Evolutionary conservation across 2,113 vertebrate species (phyloP).

Genomic region (Blennius ocellaris): DNA sequence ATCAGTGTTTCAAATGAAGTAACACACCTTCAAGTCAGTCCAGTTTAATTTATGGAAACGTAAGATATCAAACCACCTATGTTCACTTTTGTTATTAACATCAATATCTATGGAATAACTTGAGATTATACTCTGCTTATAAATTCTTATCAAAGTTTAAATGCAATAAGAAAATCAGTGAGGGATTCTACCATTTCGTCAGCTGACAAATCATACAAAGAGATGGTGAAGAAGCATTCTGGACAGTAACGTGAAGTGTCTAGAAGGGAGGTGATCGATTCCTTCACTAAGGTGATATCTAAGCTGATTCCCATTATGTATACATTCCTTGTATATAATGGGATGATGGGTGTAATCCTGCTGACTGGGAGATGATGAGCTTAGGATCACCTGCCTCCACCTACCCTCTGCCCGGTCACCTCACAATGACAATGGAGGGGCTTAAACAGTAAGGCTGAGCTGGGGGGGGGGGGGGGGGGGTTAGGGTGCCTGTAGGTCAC

Average conservation of each 20-base stretch:
- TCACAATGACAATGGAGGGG: constrained; percentile 76
- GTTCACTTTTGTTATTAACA: too few relatives aligned
- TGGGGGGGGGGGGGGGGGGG: background rate
- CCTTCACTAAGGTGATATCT: constrained; percentile 62
- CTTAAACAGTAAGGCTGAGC: constrained; percentile 64
- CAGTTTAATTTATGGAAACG: too few relatives aligned
- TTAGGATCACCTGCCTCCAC: constrained; percentile 73
- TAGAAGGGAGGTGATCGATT: constrained; percentile 50
- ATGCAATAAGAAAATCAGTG: too few relatives aligned
- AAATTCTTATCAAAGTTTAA: too few relatives aligned
- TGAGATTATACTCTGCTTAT: too few relatives aligned
- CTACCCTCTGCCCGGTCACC: constrained; percentile 74
- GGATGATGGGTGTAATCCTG: constrained; percentile 82
- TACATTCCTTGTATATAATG: constrained; percentile 75
- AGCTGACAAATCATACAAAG: background rate
- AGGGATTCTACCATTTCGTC: too few relatives aligned
- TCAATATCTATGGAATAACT: too few relatives aligned
- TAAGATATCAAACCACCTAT: too few relatives aligned
- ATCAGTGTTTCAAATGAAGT: too few relatives aligned
- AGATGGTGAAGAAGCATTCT: background rate
- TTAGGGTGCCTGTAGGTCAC: background rate
- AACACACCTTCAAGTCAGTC: too few relatives aligned
- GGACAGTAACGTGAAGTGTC: background rate
- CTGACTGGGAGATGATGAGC: constrained; percentile 82
- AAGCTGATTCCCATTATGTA: constrained; percentile 74